phyloP scores from a whole-genome alignment of 2,797 vertebrate species.

The Benthosema pterotum region DNA sequence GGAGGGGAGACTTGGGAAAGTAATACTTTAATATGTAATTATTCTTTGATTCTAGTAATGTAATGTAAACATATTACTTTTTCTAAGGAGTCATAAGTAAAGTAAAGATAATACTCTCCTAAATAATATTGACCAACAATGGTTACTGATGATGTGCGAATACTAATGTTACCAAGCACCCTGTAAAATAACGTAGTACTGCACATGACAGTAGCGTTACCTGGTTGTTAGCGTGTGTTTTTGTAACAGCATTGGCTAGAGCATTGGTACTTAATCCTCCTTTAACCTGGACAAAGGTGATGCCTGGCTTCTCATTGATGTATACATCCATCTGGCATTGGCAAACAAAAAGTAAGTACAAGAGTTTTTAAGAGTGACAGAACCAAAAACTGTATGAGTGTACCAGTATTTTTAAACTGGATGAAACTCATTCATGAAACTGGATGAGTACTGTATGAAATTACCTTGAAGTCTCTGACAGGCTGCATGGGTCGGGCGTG shows the following conservation, averaged over 20 bases:
- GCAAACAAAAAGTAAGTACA: background rate
- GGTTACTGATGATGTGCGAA: too few species aligned
- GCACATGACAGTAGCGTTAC: constrained; percentile 40
- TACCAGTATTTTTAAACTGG: background rate
- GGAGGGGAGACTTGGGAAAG: too few species aligned
- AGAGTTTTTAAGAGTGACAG: background rate
- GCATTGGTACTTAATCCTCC: constrained; percentile 67
- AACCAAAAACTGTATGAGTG: background rate
- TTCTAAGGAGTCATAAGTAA: too few species aligned
- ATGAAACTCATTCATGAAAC: too few species aligned
- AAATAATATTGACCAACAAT: too few species aligned
- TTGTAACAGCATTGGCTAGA: constrained; percentile 68
- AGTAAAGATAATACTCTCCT: too few species aligned
- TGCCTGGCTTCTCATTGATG: constrained; percentile 71
- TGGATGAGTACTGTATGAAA: too few species aligned
- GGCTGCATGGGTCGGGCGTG: constrained; percentile 85
- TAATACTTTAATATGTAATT: too few species aligned
- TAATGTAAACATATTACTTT: too few species aligned
- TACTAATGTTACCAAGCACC: too few species aligned
- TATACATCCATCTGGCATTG: constrained; percentile 72
- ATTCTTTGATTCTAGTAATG: too few species aligned
- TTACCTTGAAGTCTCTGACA: constrained; percentile 89
- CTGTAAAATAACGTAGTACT: background rate
- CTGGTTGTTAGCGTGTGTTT: constrained; percentile 54
- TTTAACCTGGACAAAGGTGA: constrained; percentile 69